Evolutionary conservation across 2,888 invertebrate species (phyloP).

Genomic region (Cataglyphis albicans): DNA sequence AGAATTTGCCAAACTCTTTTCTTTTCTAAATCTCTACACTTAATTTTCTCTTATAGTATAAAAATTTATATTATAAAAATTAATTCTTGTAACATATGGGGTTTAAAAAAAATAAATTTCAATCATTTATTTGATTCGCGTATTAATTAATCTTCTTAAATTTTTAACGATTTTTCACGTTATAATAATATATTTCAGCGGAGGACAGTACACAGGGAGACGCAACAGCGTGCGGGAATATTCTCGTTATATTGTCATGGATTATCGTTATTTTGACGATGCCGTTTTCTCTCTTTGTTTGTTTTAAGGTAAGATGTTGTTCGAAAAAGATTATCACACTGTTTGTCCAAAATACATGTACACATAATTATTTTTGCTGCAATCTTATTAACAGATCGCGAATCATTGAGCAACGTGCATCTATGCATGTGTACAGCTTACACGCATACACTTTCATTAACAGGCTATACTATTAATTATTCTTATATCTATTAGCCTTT

Average conservation of each 20-base stretch:
- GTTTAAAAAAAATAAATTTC: not conserved
- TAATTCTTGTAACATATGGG: not conserved
- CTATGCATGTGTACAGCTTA: not conserved
- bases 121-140: not conserved
- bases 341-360: not conserved
- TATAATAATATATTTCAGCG: slow-evolving; percentile 86
- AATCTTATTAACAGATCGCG: slow-evolving; percentile 32
- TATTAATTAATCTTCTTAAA: not conserved
- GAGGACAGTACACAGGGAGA: slow-evolving; percentile 89
- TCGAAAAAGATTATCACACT: not conserved
- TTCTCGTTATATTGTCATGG: slow-evolving; percentile 94
- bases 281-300: slow-evolving; percentile 96
- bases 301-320: slow-evolving; percentile 93
- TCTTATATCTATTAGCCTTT: not conserved
- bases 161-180: not conserved
- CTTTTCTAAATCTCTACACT: not conserved
- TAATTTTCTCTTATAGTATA: not conserved
- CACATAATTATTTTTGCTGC: not conserved
- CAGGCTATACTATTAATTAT: not conserved
- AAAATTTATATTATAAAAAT: not conserved
- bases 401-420: slow-evolving; percentile 1
- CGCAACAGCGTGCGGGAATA: slow-evolving; percentile 92
- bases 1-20: not conserved
- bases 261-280: slow-evolving; percentile 93
- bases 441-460: slow-evolving; percentile 2